Evolutionary conservation across 2,797 vertebrate species (phyloP).

Genomic region (Mus caroli): DNA sequence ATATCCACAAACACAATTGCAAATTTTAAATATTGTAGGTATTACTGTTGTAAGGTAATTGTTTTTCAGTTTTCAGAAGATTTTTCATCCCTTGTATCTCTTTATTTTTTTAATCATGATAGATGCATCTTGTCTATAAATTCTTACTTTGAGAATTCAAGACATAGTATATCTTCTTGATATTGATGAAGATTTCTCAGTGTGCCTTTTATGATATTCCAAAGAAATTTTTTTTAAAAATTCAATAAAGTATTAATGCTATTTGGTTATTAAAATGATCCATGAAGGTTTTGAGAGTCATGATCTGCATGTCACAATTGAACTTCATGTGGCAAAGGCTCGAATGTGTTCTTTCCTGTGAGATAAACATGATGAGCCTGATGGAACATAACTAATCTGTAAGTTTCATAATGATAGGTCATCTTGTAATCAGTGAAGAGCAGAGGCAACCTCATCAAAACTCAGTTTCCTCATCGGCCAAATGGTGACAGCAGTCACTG

Average conservation of each 20-base stretch:
- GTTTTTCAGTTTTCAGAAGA: background rate
- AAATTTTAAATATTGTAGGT: conserved; percentile 26
- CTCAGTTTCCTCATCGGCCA: conserved; percentile 55
- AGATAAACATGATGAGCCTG: background rate
- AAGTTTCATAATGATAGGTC: background rate
- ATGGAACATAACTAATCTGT: background rate
- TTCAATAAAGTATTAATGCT: conserved; percentile 30
- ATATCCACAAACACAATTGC: background rate
- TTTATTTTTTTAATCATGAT: background rate
- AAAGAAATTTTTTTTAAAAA: conserved; percentile 29
- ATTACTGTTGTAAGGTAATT: background rate
- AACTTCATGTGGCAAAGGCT: background rate
- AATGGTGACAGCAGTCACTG: background rate
- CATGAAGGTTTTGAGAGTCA: background rate
- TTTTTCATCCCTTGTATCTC: background rate
- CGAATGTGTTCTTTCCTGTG: background rate
- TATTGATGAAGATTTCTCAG: background rate
- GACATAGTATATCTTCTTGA: background rate
- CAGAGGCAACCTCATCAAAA: background rate
- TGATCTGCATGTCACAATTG: background rate
- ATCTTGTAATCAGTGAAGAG: background rate
- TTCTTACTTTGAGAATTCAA: conserved; percentile 49
- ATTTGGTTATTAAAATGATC: conserved; percentile 26
- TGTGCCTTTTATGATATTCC: background rate
- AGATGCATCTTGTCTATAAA: background rate